phyloP scores from a whole-genome alignment of 2,113 vertebrate genomes.

The Mus musculus region GRCm39 chrX:86087001-86087500 shows the following conservation, averaged over 20 bases:
- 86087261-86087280: too few relatives aligned
- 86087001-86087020: neutral
- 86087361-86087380: too few relatives aligned
- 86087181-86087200: neutral
- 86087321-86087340: neutral
- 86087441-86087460: neutral
- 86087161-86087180: too few relatives aligned
- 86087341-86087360: neutral
- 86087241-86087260: neutral
- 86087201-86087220: neutral
- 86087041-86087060: neutral
- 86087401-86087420: neutral
- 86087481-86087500: neutral
- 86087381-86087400: neutral
- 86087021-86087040: neutral
- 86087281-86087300: too few relatives aligned
- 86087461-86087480: neutral
- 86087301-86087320: neutral
- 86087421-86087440: conserved; percentile 17
- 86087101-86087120: too few relatives aligned
- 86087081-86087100: neutral
- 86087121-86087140: too few relatives aligned
- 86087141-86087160: neutral
- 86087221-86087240: neutral
- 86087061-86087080: conserved; percentile 7